These are phyloP conservation scores for Pseudomyrmex cubaensis DNA, from an alignment of 1,140 invertebrate species.

Conservation along the genomic window DNA sequence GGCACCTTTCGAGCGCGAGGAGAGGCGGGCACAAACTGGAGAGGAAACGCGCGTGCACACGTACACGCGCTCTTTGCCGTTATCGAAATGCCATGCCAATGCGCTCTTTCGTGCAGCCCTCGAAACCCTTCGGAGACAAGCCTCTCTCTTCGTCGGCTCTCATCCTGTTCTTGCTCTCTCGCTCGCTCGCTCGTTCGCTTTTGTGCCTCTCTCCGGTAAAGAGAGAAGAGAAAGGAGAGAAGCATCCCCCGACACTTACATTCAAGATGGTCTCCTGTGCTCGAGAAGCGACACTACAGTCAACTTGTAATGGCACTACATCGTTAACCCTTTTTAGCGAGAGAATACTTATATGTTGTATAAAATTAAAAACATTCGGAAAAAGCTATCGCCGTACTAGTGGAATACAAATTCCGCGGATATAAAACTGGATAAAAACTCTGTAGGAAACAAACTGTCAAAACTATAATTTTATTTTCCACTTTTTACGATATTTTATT, in stretches of 20 bases:
- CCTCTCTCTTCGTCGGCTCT: not conserved
- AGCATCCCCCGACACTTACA: constrained; percentile 23
- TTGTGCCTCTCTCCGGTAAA: constrained; percentile 30
- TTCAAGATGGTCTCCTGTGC: constrained; percentile 51
- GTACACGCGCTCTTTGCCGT: not conserved
- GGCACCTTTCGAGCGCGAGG: constrained; percentile 5
- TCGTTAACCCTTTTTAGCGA: constrained; percentile 34
- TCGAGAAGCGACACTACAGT: constrained; percentile 18
- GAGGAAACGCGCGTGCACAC: constrained; percentile 16
- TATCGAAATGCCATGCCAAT: constrained; percentile 49
- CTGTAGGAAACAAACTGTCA: no score
- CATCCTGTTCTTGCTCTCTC: not conserved
- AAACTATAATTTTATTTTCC: no score
- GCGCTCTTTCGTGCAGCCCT: constrained; percentile 45
- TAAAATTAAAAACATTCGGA: not conserved
- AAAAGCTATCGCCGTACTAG: no score
- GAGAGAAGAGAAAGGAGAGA: not conserved
- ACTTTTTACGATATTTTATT: no score
- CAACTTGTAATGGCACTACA: constrained; percentile 10
- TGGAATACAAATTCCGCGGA: no score
- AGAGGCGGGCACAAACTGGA: not conserved
- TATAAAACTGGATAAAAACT: no score
- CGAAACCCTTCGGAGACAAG: constrained; percentile 41
- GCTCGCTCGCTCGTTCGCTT: constrained; percentile 2
- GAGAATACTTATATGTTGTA: not conserved